Evolutionary conservation across 2,888 invertebrate genomes (phyloP).

Genomic region (Atethmia centrago): DNA sequence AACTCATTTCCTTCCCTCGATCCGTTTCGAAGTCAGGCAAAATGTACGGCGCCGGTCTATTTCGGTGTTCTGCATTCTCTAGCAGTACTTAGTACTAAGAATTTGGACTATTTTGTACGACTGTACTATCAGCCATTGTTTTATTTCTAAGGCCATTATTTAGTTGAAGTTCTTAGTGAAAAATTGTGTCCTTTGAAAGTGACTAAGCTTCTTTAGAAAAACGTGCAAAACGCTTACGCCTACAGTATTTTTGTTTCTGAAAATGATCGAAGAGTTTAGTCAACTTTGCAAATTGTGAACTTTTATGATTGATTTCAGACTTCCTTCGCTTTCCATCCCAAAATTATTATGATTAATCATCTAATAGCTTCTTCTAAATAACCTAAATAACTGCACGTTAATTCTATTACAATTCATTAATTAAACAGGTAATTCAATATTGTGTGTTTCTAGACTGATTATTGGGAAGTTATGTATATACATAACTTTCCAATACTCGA

Average conservation of each 20-base stretch:
- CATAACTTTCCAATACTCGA: not conserved
- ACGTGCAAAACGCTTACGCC: slow-evolving; percentile 5
- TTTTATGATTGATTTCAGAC: slow-evolving; percentile 43
- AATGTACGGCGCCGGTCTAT: slow-evolving; percentile 49
- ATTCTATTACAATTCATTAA: not conserved
- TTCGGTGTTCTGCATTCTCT: slow-evolving; percentile 54
- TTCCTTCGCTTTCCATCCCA: slow-evolving; percentile 14
- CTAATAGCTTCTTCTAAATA: not conserved
- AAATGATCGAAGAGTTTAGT: slow-evolving; percentile 34
- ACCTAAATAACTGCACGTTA: not conserved
- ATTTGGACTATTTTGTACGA: slow-evolving; percentile 39
- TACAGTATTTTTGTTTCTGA: slow-evolving; percentile 13
- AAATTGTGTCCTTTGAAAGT: slow-evolving; percentile 17
- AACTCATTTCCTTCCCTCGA: slow-evolving; percentile 68
- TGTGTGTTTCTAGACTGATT: not conserved
- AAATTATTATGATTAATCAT: slow-evolving; percentile 28
- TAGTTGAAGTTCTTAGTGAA: not conserved
- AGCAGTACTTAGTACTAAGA: slow-evolving; percentile 32
- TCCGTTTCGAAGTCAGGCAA: slow-evolving; percentile 55
- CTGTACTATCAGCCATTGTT: slow-evolving; percentile 16
- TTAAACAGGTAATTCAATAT: too few species aligned
- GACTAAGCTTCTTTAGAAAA: not conserved
- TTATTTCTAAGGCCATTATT: slow-evolving; percentile 16
- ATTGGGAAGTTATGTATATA: not conserved
- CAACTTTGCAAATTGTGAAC: slow-evolving; percentile 41